Evolutionary conservation across 2,888 invertebrate species (phyloP), one percentile per base, ranked within the genome.

Genomic region (Isotomurus palustris): DNA sequence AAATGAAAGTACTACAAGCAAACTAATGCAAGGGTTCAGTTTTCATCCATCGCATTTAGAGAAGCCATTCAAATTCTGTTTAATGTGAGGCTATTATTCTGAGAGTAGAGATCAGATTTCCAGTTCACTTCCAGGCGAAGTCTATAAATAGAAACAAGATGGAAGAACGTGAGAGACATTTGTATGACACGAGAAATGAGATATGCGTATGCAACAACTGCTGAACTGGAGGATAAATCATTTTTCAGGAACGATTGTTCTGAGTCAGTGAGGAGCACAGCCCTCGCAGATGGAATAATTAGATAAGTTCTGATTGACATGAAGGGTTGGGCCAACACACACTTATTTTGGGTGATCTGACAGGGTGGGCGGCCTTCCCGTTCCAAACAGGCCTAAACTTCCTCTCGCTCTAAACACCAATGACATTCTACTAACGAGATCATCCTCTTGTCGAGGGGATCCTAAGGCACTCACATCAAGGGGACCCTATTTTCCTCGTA

Each of bases 231-330:
- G 29, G 4, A n/a, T 49, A 35, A 32, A 17, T 21, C 19, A 22
- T 6, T 22, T 44, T 32, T 49, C 49, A n/a, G n/a, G n/a, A n/a
- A n/a, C n/a, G n/a, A 49, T 49, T 49, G 12, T 35, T 32, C 12
- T n/a, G 17, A 49, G 32, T 49, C 22, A 49, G 49, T 21, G 21
- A 32, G 32, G 49, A 49, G 49, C 35, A 21, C 32, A 22, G 8
- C 17, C 17, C 19, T 32, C 5, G 17, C 5, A 60, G 66, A 66
- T 66, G 49, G 58, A 58, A 56, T 66, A 66, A 66, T 66, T 66
- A 62, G 66, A 66, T 66, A 62, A 66, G 59, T 43, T 55, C 54
- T 66, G 62, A 65, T 65, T 65, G 62, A 62, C 65, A 65, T 47
- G 58, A 62, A 62, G 66, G 66, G 60, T 62, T 62, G 62, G 62